Conservation (phyloP, 2,113 vertebrate genomes). For the Poeciliopsis retropinna region DNA sequence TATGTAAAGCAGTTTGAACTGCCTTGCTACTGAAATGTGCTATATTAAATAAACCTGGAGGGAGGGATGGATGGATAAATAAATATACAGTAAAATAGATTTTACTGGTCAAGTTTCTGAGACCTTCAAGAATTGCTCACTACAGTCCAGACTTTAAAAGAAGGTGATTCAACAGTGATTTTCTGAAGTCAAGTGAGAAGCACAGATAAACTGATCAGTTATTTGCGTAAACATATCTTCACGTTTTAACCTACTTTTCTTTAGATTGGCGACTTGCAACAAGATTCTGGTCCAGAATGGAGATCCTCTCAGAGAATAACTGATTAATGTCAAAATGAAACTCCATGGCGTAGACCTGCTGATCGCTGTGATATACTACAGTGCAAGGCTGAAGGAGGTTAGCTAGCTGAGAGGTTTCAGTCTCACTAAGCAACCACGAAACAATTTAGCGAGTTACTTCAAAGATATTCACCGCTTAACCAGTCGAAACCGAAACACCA, state of each 20-base stretch:
- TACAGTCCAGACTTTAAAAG: background rate
- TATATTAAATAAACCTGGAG: too few species aligned
- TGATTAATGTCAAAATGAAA: conserved; percentile 78
- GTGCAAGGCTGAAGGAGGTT: background rate
- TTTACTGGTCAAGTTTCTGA: background rate
- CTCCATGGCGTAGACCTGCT: conserved; percentile 71
- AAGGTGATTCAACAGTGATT: background rate
- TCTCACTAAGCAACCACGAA: background rate
- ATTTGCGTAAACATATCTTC: background rate
- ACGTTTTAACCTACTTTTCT: conserved; percentile 65
- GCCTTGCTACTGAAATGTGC: too few species aligned
- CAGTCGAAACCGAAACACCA: background rate
- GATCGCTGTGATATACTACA: background rate
- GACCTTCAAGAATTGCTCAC: background rate
- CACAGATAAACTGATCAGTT: background rate
- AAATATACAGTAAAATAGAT: background rate
- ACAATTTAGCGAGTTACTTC: background rate
- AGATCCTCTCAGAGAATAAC: conserved; percentile 75
- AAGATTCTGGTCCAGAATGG: conserved; percentile 77
- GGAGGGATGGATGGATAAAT: too few species aligned
- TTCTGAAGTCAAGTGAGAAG: background rate
- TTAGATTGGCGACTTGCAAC: conserved; percentile 56
- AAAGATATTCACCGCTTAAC: background rate
- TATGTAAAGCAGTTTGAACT: too few species aligned
- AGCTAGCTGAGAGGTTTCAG: conserved; percentile 10